A percentile compares a stretch with the other conserved stretches of the same genome.
phyloP scores from a whole-genome alignment of 2,888 invertebrate genomes.

The Dryocosmus kuriphilus region DNA sequence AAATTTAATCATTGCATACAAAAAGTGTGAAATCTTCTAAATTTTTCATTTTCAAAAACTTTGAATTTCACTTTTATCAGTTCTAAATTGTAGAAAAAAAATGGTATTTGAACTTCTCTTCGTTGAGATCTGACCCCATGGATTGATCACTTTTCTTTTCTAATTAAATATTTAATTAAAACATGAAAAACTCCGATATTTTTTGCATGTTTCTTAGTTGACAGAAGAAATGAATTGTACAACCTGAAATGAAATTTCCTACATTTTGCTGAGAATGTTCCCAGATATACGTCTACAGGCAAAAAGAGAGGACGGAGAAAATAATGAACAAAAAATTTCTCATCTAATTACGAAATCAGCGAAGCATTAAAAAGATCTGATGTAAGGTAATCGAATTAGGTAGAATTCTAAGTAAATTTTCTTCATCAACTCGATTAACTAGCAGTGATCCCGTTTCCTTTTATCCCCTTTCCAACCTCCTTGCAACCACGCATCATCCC shows the following conservation, averaged over 20 bases:
- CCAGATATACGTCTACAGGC: background rate
- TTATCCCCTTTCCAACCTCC: slow-evolving; percentile 19
- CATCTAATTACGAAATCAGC: slow-evolving; percentile 13
- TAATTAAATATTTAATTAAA: slow-evolving; percentile 1
- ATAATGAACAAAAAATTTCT: slow-evolving; percentile 9
- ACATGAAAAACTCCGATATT: background rate
- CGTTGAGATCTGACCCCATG: too few relatives aligned
- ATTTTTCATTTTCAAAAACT: too few relatives aligned
- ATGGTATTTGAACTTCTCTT: too few relatives aligned
- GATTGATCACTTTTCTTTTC: too few relatives aligned
- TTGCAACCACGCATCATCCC: slow-evolving; percentile 37
- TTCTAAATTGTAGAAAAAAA: too few relatives aligned
- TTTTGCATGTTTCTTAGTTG: background rate
- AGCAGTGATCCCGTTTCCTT: slow-evolving; percentile 40
- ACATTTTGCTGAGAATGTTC: background rate
- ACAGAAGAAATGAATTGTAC: background rate
- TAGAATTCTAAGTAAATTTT: slow-evolving; percentile 53
- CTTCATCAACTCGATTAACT: slow-evolving; percentile 54
- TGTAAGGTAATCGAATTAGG: slow-evolving; percentile 49
- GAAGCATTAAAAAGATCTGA: slow-evolving; percentile 34
- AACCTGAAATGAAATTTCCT: background rate
- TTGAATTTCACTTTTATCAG: too few relatives aligned
- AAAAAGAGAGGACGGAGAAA: background rate
- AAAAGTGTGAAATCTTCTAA: too few relatives aligned
- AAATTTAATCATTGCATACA: too few relatives aligned